Evolutionary conservation across 2,888 invertebrate species (phyloP).

Genomic region (Mycalesis mineus): DNA sequence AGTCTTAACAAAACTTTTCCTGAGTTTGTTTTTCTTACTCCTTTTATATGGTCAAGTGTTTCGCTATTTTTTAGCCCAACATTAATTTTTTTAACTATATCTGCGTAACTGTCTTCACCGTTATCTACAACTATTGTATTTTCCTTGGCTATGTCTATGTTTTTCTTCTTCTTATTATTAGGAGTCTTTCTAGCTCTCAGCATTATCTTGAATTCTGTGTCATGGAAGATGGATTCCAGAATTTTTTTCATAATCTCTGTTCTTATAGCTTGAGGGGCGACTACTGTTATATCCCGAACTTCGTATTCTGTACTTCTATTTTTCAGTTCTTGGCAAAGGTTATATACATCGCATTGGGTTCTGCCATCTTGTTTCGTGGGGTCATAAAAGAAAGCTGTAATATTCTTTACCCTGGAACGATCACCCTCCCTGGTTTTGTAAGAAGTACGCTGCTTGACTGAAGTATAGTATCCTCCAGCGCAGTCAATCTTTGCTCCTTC

Average conservation of each 20-base stretch:
- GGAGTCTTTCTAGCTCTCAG: neutral
- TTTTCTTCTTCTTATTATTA: too few species aligned
- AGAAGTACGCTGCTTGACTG: too few species aligned
- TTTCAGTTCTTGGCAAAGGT: too few species aligned
- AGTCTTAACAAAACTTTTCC: neutral
- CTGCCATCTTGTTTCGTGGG: too few species aligned
- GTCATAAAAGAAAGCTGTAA: too few species aligned
- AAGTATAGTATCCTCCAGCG: too few species aligned
- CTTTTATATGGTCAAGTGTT: neutral
- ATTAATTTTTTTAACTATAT: neutral
- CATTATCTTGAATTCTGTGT: neutral
- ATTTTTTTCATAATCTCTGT: neutral
- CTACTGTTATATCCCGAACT: too few species aligned
- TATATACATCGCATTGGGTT: too few species aligned
- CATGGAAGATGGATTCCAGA: neutral
- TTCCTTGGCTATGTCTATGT: neutral
- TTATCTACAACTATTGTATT: neutral
- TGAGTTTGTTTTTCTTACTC: neutral
- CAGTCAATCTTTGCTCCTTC: too few species aligned
- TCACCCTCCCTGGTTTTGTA: too few species aligned
- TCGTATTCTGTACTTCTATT: too few species aligned
- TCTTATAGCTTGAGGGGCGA: neutral
- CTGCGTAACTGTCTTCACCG: neutral
- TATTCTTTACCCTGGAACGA: too few species aligned
- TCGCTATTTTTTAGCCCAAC: neutral